Evolutionary conservation across 2,797 vertebrate species (phyloP).

Genomic region (Salarias fasciatus): DNA sequence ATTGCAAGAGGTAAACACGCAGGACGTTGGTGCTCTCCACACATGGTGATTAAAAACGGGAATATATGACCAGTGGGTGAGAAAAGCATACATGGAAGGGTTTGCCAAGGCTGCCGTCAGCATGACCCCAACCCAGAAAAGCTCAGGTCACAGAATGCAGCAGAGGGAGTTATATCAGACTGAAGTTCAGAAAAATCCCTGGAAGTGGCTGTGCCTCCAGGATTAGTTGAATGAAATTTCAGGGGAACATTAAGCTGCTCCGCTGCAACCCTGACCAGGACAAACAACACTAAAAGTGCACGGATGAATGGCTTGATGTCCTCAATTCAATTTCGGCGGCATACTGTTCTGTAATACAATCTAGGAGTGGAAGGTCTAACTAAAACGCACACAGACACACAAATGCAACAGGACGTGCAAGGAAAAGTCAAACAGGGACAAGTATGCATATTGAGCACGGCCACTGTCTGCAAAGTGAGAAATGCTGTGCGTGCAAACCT

Average conservation of each 20-base stretch:
- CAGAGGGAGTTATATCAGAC: slow-evolving; percentile 16
- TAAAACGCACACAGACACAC: background rate
- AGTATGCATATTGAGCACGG: background rate
- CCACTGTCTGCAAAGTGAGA: background rate
- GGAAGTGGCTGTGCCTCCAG: background rate
- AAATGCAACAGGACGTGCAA: background rate
- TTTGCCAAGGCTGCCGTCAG: background rate
- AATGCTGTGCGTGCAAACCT: background rate
- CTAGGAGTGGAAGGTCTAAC: background rate
- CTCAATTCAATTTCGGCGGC: background rate
- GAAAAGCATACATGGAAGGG: no score
- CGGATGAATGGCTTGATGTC: slow-evolving; percentile 2
- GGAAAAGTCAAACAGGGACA: slow-evolving; percentile 4
- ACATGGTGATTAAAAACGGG: no score
- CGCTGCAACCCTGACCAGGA: slow-evolving; percentile 8
- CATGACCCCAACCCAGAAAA: slow-evolving; percentile 2
- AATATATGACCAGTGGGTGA: no score
- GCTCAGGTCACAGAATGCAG: background rate
- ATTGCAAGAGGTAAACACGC: no score
- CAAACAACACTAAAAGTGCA: slow-evolving; percentile 8
- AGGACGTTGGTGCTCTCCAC: no score
- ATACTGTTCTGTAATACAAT: background rate
- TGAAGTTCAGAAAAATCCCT: slow-evolving; percentile 4
- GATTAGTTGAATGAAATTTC: slow-evolving; percentile 14
- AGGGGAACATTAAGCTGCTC: slow-evolving; percentile 5